These are phyloP conservation scores for Silvanus unidentatus DNA, from an alignment of 2,888 invertebrate genomes.

Conservation along the genomic window DNA sequence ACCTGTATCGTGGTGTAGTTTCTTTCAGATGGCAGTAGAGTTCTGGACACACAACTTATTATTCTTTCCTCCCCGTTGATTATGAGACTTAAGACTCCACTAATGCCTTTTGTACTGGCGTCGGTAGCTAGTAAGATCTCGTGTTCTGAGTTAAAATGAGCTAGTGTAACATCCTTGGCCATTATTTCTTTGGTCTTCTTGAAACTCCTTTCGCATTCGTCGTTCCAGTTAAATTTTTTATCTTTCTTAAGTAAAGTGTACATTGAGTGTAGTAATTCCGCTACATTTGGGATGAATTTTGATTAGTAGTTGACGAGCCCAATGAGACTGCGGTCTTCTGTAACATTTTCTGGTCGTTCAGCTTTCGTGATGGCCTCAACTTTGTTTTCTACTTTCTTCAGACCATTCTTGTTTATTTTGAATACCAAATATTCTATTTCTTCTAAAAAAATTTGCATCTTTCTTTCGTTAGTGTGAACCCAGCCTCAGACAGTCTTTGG, in stretches of 20 bases:
- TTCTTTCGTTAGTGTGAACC: conserved; percentile 25
- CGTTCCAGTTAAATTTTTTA: conserved; percentile 2
- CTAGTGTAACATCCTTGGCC: background rate
- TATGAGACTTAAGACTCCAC: background rate
- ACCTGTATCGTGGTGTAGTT: conserved; percentile 6
- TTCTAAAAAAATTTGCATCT: conserved; percentile 31
- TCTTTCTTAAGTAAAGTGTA: background rate
- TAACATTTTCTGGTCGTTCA: background rate
- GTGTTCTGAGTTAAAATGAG: background rate
- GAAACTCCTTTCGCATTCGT: conserved; percentile 4
- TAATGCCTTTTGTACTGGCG: conserved; percentile 4
- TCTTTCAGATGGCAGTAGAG: background rate
- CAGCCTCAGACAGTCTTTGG: conserved; percentile 20
- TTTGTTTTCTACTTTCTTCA: background rate
- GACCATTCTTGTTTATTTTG: conserved; percentile 24
- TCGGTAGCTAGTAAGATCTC: conserved; percentile 6
- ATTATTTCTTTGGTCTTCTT: background rate
- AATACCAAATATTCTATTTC: conserved; percentile 13
- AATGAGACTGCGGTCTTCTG: background rate
- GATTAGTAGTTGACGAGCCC: background rate
- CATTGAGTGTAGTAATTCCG: background rate
- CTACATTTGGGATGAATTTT: background rate
- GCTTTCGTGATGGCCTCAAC: background rate
- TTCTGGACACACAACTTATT: background rate
- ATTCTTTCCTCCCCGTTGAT: too few species aligned